A percentile compares a stretch with the other conserved stretches of the same genome.
phyloP scores from a whole-genome alignment of 2,888 invertebrate species.

The Diplazon laetatorius region DNA sequence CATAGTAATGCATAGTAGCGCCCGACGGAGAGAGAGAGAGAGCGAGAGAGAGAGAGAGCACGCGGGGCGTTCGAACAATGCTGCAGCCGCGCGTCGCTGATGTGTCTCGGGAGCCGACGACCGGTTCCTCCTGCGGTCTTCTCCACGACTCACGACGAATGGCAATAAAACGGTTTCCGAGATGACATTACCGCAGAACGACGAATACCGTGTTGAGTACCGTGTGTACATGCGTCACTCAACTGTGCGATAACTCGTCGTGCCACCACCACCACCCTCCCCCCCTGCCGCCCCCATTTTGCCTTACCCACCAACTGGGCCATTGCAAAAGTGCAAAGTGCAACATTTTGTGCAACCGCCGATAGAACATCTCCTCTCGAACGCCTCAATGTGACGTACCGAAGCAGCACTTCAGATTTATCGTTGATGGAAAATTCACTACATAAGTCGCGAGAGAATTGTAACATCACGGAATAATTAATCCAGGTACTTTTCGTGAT shows the following conservation, averaged over 20 bases:
- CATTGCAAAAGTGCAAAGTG: conserved; percentile 6
- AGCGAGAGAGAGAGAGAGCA: too few relatives aligned
- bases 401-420: too few relatives aligned
- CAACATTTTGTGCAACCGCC: not conserved
- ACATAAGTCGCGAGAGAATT: too few relatives aligned
- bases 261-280: too few relatives aligned
- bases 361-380: not conserved
- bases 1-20: conserved; percentile 22
- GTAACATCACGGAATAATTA: too few relatives aligned
- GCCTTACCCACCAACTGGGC: not conserved
- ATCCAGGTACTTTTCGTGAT: too few relatives aligned
- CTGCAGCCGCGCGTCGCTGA: conserved; percentile 49
- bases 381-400: too few relatives aligned
- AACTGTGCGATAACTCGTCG: conserved; percentile 30
- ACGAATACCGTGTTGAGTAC: conserved; percentile 53
- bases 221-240: conserved; percentile 16
- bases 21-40: too few relatives aligned
- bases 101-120: conserved; percentile 28
- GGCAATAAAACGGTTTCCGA: conserved; percentile 74
- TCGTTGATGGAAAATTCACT: too few relatives aligned
- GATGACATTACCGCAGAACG: conserved; percentile 70
- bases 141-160: conserved; percentile 71
- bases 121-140: conserved; percentile 32
- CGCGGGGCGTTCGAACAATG: conserved; percentile 75
- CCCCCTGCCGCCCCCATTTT: too few relatives aligned